Conservation (phyloP, 2,113 vertebrate species). For the Globicephala melas region DNA sequence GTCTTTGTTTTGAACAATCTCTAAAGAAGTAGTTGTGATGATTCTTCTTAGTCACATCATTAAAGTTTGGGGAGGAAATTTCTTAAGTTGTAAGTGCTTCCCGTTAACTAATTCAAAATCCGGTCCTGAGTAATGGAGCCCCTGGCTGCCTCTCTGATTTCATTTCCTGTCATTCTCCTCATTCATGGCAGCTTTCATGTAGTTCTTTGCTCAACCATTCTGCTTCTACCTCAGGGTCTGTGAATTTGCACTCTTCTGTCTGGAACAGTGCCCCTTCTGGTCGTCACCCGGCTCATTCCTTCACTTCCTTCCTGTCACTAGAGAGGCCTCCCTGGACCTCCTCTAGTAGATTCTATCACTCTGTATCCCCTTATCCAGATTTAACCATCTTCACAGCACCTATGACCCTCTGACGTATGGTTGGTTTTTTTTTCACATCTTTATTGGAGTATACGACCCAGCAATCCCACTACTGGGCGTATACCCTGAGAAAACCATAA, state of each 20-base stretch:
- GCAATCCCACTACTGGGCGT: too few species aligned
- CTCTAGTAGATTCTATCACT: not conserved
- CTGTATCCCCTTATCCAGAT: not conserved
- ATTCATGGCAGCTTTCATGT: not conserved
- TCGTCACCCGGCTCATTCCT: not conserved
- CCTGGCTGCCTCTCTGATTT: not conserved
- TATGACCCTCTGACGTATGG: not conserved
- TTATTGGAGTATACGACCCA: too few species aligned
- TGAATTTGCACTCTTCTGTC: not conserved
- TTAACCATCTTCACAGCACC: not conserved
- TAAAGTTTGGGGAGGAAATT: not conserved
- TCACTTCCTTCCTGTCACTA: not conserved
- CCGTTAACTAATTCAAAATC: not conserved
- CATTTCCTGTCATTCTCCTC: not conserved
- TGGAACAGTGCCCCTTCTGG: not conserved
- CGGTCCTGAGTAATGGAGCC: not conserved
- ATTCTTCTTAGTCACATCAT: not conserved
- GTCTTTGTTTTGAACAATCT: not conserved
- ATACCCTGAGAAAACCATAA: too few species aligned
- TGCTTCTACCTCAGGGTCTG: not conserved
- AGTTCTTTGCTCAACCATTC: not conserved
- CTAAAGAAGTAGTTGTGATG: not conserved
- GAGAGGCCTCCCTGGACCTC: not conserved
- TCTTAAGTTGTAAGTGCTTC: not conserved
- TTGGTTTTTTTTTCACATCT: too few species aligned